Conservation (phyloP, 2,888 invertebrate genomes). For the Luffia ferchaultella region DNA sequence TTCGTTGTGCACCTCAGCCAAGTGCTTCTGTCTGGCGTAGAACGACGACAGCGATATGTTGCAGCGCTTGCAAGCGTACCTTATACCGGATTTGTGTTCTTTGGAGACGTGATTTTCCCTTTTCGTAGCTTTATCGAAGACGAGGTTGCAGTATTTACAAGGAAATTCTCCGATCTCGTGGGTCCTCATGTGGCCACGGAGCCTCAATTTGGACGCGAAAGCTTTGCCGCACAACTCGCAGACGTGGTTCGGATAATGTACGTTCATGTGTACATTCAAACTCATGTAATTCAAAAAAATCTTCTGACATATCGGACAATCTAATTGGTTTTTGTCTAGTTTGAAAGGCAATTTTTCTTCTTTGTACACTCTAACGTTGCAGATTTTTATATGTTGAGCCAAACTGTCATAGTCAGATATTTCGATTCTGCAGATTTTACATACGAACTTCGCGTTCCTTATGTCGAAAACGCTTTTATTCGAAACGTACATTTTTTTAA, state of each 20-base stretch:
- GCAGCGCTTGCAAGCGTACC: constrained; percentile 49
- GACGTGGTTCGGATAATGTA: constrained; percentile 56
- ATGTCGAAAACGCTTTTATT: constrained; percentile 41
- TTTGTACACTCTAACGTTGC: constrained; percentile 26
- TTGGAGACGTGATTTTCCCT: constrained; percentile 53
- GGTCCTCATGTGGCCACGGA: constrained; percentile 57
- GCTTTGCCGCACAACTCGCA: constrained; percentile 62
- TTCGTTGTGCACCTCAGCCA: constrained; percentile 53
- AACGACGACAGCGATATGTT: constrained; percentile 47
- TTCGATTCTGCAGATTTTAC: constrained; percentile 43
- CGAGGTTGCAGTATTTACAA: constrained; percentile 40
- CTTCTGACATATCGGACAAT: constrained; percentile 50
- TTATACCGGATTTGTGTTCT: constrained; percentile 47
- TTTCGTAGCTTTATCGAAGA: constrained; percentile 49
- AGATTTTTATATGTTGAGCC: constrained; percentile 34
- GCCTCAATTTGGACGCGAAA: constrained; percentile 55
- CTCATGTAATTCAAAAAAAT: constrained; percentile 47
- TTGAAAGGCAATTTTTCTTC: constrained; percentile 44
- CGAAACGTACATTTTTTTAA: constrained; percentile 43
- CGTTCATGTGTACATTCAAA: constrained; percentile 58
- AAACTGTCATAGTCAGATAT: constrained; percentile 32
- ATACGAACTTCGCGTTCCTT: constrained; percentile 24
- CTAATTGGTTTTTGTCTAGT: constrained; percentile 49
- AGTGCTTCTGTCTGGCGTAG: constrained; percentile 50
- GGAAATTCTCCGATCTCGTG: constrained; percentile 57